Evolutionary conservation across 2,797 vertebrate species (phyloP).

Genomic region (Arrhamphus sclerolepis): DNA sequence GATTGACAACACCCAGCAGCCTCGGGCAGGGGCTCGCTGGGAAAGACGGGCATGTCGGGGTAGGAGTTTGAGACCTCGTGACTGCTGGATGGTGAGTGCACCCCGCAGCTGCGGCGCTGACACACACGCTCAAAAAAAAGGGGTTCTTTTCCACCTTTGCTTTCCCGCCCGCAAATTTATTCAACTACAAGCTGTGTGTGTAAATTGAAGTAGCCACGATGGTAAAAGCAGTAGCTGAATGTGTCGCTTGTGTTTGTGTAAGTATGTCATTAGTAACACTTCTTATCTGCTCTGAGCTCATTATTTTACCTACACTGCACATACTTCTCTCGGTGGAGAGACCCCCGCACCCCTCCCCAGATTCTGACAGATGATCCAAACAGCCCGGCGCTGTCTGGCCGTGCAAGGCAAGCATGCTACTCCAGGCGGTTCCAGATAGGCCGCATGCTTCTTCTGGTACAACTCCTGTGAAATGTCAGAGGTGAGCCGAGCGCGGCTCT

Average conservation of each 20-base stretch:
- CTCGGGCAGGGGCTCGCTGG: slow-evolving; percentile 50
- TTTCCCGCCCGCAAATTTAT: slow-evolving; percentile 35
- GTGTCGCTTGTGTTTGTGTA: slow-evolving; percentile 59
- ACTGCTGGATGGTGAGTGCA: slow-evolving; percentile 53
- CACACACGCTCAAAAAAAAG: slow-evolving; percentile 21
- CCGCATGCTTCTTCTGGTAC: slow-evolving; percentile 35
- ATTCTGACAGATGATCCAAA: slow-evolving; percentile 67
- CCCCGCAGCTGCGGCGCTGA: slow-evolving; percentile 13
- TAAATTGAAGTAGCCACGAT: slow-evolving; percentile 13
- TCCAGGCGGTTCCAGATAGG: slow-evolving; percentile 52
- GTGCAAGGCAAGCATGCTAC: slow-evolving; percentile 41
- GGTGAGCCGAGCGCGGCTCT: slow-evolving; percentile 48
- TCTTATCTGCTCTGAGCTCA: slow-evolving; percentile 59
- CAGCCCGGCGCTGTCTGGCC: slow-evolving; percentile 26
- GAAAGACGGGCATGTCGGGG: slow-evolving; percentile 61
- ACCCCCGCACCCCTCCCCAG: slow-evolving; percentile 11
- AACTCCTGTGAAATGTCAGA: slow-evolving; percentile 47
- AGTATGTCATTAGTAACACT: slow-evolving; percentile 54
- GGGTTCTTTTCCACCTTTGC: slow-evolving; percentile 23
- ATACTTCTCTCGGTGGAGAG: slow-evolving; percentile 31
- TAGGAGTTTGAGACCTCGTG: slow-evolving; percentile 35
- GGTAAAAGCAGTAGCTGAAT: slow-evolving; percentile 58
- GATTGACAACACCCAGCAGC: slow-evolving; percentile 79
- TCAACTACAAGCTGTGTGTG: slow-evolving; percentile 20
- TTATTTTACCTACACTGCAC: slow-evolving; percentile 49